Base-by-base conservation (phyloP, 2,888 invertebrate genomes). In the Microplitis deprimator region DNA sequence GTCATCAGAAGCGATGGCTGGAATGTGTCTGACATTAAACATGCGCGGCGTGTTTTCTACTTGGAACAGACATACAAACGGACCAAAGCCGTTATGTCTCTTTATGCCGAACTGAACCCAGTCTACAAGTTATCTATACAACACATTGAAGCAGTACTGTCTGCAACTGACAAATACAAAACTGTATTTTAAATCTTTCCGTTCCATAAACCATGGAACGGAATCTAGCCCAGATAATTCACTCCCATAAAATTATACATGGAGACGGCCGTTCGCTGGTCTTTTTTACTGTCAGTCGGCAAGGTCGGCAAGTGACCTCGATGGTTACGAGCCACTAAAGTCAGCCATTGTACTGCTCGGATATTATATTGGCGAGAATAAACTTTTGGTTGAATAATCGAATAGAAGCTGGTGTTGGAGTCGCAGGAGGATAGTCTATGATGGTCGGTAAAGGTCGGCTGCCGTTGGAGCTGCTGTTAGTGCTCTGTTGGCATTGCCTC, bases 11-110 rank as follows among this genome's bases (percentile, higher is more conserved):
- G 3, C 85, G 86, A 89, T 89, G 87, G 90, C 86, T 90, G 92
- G 92, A 92, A 92, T 92, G 92, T 91, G 91, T 91, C 90, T 73
- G 91, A 91, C 91, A 91, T 92, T 92, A 92, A 92, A 92, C 91
- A 91, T 88, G 90, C 92, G 92, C 90, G 88, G 90, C 91, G 91
- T 91, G 92, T 91, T 88, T 90, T 89, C 91, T 91, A 91, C 91
- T 91, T 91, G 91, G 90, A 91, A 91, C 91, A 91, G 91, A 91
- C 91, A 50, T 50, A 50, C 50, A 90, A 90, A 83, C 84, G 83
- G 84, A 83, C 75, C 84, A 79, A 84, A 84, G 85, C 88, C 88
- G 87, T 88, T 88, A 87, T 86, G 85, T 86, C 84, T 83, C 86
- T 85, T 85, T 85, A 85, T 85, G 84, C 85, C 84, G 85, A 84